Evolutionary conservation across 2,888 invertebrate genomes (phyloP), one percentile per base, ranked within the genome.

Genomic region (Buathra laborator): DNA sequence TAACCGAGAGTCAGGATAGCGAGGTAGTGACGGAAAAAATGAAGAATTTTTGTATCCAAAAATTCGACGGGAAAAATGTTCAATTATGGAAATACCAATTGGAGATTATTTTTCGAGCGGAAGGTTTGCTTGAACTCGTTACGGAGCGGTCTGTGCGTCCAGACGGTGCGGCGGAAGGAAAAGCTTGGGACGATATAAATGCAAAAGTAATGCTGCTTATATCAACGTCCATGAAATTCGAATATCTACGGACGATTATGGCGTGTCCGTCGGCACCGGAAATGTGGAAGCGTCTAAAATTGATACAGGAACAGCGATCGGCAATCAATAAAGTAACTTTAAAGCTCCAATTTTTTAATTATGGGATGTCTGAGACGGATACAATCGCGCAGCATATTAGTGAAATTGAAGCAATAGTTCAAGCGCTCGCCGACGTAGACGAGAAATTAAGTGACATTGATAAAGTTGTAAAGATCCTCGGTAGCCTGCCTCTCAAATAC

Each of bases 11-110:
- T 77, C 51, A 48, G 44, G 43, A 64, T 53, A 79, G 53, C 44
- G 44, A 71, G 71, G 44, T 2, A 14, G 43, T 51, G 64, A 72
- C 71, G 67, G 68, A 71, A 64, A 71, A 72, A 53, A 7, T 66
- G 12, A 79, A 79, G 79, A 72, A 79, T 72, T 71, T 64, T 71
- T 24, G 66, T 24, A 79, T 79, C 32, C 64, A 79, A 10, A 79
- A 64, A 53, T 71, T 71, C 64, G 48, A 62, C n/a, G 70, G 70
- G 48, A 79, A 70, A 64, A 79, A 70, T 71, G 4, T 76, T 16
- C 67, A 44, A 44, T 67, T 76, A 24, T 76, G 67, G 76, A 76
- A 76, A 29, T 67, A 67, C 67, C 53, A 66, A 44, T 43, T 76
- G 53, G 76, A 67, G 53, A 76, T 76, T 2, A 32, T 76, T 44